Base-by-base conservation (phyloP, 2,797 vertebrate genomes). In the Manis pentadactyla region DNA sequence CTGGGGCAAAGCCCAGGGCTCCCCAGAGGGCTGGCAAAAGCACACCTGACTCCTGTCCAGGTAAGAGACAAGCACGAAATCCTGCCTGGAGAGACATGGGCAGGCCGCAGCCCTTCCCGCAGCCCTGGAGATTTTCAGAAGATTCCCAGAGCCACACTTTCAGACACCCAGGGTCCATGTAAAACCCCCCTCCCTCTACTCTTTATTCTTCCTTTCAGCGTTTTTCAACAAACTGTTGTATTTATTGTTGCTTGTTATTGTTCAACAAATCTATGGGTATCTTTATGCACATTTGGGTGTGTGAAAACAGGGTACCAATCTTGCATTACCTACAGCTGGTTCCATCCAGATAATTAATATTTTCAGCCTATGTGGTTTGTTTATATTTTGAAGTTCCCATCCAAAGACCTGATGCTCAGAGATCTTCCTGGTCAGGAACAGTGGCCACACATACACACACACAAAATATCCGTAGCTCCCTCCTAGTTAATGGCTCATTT, bases 1-100 rank as follows among this genome's bases (percentile, higher is more conserved):
- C 71, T 97, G 96, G 78, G 84, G 69, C 94, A 96, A 87, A 97
- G 91, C 93, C 77, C 85, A 78, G 95, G 34, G 42, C 63, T 96
- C 92, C 95, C 90, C 46, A 19, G 59, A 18, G 75, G 59, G n/a
- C 64, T 92, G 95, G 87, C 97, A 88, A 86, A 84, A 27, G 12
- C 57, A 96, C 69, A 89, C 82, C 86, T 94, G 57, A 64, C 49
- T 90, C 42, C 9, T 85, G 89, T 96, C 97, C 97, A 95, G 51
- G 81, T 84, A 78, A 96, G 46, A 96, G 51, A 92, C 89, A 97
- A 86, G 46, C 71, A 21, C 87, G 64, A 95, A 96, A 96, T 83
- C 78, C 87, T 86, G 82, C 53, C 59, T 25, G 29, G 84, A 82
- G 88, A 92, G 87, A 75, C 91, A 53, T 4, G 13, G 61, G 55